Percentiles rank a stretch among this genome's conserved stretches.
These are phyloP conservation scores for Syngnathoides biaculeatus DNA, from an alignment of 2,113 vertebrate species.

Conservation along the genomic window DNA sequence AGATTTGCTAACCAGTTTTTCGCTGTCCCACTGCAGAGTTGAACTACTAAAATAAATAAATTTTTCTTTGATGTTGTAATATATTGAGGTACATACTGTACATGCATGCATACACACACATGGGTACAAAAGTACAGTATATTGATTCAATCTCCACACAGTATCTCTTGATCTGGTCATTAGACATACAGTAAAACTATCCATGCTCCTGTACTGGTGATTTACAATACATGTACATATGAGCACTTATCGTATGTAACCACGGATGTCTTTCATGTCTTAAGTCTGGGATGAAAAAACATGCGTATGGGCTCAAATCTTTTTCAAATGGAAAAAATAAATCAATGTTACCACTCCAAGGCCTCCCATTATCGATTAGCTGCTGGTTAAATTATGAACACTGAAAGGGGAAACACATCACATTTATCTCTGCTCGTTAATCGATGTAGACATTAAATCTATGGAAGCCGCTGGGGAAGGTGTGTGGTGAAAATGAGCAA, in stretches of 20 bases:
- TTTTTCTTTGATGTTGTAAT: background rate
- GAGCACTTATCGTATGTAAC: too few species aligned
- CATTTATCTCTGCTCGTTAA: constrained; percentile 39
- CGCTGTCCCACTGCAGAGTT: too few species aligned
- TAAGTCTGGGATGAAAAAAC: background rate
- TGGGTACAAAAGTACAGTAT: background rate
- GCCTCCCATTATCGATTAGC: constrained; percentile 47
- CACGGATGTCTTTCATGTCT: too few species aligned
- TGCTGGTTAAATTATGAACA: constrained; percentile 45
- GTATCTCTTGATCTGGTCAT: too few species aligned
- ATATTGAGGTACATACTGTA: too few species aligned
- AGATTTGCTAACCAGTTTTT: too few species aligned
- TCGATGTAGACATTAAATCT: constrained; percentile 39
- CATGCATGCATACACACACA: background rate
- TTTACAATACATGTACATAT: too few species aligned
- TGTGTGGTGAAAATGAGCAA: constrained; percentile 19
- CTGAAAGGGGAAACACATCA: constrained; percentile 36
- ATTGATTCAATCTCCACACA: too few species aligned
- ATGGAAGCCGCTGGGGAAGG: constrained; percentile 5
- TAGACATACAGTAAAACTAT: too few species aligned
- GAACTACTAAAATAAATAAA: too few species aligned
- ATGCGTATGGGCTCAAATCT: background rate
- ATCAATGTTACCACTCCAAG: constrained; percentile 26
- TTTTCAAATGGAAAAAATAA: background rate
- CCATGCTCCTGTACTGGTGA: too few species aligned